Base-by-base conservation (phyloP, 1,140 invertebrate species). In the Drosophila subobscura region DNA sequence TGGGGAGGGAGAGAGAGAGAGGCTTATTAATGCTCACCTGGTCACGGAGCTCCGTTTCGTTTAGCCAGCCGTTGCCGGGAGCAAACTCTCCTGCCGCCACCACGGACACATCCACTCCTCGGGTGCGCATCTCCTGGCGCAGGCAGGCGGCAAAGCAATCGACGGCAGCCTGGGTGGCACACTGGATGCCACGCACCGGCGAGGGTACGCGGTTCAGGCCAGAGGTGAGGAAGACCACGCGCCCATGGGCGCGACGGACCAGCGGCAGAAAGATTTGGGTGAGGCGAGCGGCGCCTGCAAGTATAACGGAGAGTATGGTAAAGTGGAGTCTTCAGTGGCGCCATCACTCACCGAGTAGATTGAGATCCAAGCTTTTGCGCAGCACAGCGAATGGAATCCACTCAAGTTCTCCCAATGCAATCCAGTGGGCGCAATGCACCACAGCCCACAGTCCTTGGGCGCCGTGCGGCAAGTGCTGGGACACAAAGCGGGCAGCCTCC, bases 371-470 rank as follows among this genome's bases (percentile, higher is more conserved):
- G 27, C 96, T 95, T 83, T 94, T 94, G 78, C 94, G 94, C 75
- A 96, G 94, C 55, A 96, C 94, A 3, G 93, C 93, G 71, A 95
- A 94, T 42, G 96, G 96, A 57, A 97, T 94, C 96, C 96, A 97
- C 92, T 98, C 97, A 58, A 97, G 94, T 92, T 97, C 96, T 1
- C 97, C 97, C 51, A 97, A 94, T 16, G 96, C 95, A 75, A 96
- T 95, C 94, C 96, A 96, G 23, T 96, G 96, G 53, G 97, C 96
- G 78, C 97, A 97, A 92, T 98, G 97, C 5, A 98, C 95, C 40
- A 98, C 92, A 10, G 96, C 96, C 97, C 97, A 98, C 37, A 98
- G 93, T 72, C 95, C 95, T 74, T 95, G 93, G 41, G 95, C 94
- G 90, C 94, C 95, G 92, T 95, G 94, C 63, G 96, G 96, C 57